phyloP scores from a whole-genome alignment of 2,797 vertebrate species.

The Podargus strigoides region DNA sequence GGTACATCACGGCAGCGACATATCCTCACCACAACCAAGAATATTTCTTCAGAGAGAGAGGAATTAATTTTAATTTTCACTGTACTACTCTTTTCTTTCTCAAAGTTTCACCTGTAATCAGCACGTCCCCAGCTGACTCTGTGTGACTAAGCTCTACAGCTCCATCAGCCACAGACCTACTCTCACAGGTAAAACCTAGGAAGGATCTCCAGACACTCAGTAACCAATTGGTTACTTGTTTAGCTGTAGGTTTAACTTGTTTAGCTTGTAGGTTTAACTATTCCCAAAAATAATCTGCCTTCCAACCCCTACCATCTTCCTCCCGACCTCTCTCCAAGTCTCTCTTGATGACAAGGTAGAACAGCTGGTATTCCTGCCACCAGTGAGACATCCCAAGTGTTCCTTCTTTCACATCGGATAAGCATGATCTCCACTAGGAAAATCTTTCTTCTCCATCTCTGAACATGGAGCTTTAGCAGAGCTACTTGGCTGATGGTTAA shows the following conservation, averaged over 20 bases:
- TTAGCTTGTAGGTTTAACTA: not conserved
- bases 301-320: not conserved
- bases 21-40: not conserved
- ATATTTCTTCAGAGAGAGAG: not conserved
- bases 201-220: not conserved
- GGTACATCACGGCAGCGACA: fast-evolving
- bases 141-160: fast-evolving
- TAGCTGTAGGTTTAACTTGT: not conserved
- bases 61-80: not conserved
- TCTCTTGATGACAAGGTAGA: not conserved
- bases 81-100: not conserved
- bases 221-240: not conserved
- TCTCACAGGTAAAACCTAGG: not conserved
- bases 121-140: not conserved
- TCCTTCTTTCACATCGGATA: not conserved
- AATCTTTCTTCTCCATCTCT: not conserved
- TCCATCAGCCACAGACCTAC: not conserved
- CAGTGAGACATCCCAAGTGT: not conserved
- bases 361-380: not conserved
- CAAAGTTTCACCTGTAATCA: not conserved
- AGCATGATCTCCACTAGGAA: not conserved
- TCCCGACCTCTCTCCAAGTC: not conserved
- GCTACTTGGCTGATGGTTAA: not conserved
- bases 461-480: not conserved
- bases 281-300: not conserved